Evolutionary conservation across 2,888 invertebrate genomes (phyloP), one percentile per base, ranked within the genome.

Genomic region (Stenolophus ochropezus): DNA sequence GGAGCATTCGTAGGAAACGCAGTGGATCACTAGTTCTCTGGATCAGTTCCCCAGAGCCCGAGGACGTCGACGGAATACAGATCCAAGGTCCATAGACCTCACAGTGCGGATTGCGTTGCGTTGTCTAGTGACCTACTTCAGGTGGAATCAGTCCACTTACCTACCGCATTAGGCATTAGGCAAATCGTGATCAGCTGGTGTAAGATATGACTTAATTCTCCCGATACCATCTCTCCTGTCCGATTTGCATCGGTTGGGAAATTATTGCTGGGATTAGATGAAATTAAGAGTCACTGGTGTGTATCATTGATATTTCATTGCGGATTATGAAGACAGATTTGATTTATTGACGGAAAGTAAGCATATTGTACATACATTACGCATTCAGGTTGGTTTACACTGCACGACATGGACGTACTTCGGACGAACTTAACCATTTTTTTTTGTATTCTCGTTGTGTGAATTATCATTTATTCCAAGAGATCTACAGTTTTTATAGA

Each of bases 61-160:
- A 27, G 61, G 65, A 69, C 33, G 65, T 33, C 16, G 0, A 4
- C 33, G 33, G 65, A 69, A 69, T 69, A 69, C 33, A 33, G 65
- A 69, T 16, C 65, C 65, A 69, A 69, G 33, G 65, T 27, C 65
- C 61, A 25, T 69, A 69, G 65, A 69, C 65, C 65, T 33, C 65
- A 69, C 65, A 69, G 16, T 27, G 33, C 14, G 65, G 65, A 69
- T 69, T 69, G 65, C 27, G 65, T 8, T 56, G 61, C 61, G 14
- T 61, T 61, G 61, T 61, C 61, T 61, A 25, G 21, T 61, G 20
- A 21, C 21, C 61, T 21, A 21, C 23, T 61, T 61, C 11, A 61
- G 21, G 61, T 69, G 23, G 21, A 61, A 61, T 61, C 21, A 61
- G 61, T 69, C 27, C 27, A 33, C 14, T 69, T 69, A 69, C 65